Conservation (phyloP, 2,113 vertebrate species). For the Motacilla tschutschensis region DNA sequence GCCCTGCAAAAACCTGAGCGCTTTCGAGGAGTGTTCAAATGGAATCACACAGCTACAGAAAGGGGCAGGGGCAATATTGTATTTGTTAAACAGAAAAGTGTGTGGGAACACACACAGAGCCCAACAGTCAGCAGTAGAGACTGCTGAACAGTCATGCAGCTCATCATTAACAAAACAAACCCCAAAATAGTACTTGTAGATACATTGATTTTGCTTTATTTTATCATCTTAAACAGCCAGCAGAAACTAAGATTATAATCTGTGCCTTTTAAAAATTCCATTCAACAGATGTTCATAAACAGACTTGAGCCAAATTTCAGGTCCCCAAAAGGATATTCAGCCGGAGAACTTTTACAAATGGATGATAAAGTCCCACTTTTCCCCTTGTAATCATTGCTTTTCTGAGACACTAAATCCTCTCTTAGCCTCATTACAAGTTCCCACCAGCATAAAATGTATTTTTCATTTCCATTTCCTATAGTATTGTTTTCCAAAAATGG, state of each 20-base stretch:
- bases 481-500: constrained; percentile 42
- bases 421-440: constrained; percentile 56
- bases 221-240: background rate
- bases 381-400: constrained; percentile 37
- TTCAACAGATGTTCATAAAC: constrained; percentile 55
- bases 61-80: background rate
- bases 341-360: constrained; percentile 42
- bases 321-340: constrained; percentile 47
- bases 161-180: background rate
- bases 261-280: constrained; percentile 49
- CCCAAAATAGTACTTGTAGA: background rate
- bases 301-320: constrained; percentile 51
- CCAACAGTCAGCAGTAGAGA: background rate
- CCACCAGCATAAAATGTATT: constrained; percentile 48
- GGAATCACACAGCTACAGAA: background rate
- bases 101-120: background rate
- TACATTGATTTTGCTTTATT: background rate
- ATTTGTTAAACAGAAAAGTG: background rate
- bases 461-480: constrained; percentile 49
- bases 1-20: background rate
- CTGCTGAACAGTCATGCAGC: background rate
- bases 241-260: constrained; percentile 54
- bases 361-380: constrained; percentile 21
- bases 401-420: constrained; percentile 51
- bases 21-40: background rate